A percentile compares a stretch with the other conserved stretches of the same genome.
These are phyloP conservation scores for Neoarius graeffei DNA, from an alignment of 2,113 vertebrate species.

Conservation along the genomic window DNA sequence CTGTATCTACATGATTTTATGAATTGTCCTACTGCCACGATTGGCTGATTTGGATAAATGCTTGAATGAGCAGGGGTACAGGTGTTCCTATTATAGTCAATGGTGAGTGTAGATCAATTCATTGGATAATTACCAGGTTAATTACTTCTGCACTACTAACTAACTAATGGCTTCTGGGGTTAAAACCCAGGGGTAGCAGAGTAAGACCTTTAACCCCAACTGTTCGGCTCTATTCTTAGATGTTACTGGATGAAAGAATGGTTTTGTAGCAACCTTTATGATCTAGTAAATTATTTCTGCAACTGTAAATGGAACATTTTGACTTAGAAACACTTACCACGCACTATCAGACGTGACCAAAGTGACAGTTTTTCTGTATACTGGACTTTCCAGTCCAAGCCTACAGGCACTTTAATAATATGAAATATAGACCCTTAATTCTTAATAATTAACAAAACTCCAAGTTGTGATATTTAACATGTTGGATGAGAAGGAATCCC, in stretches of 20 bases:
- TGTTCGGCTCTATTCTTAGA: not conserved
- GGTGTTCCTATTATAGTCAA: not conserved
- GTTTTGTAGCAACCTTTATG: not conserved
- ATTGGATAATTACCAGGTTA: not conserved
- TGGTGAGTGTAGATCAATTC: not conserved
- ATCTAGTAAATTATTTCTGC: not conserved
- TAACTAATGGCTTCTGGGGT: not conserved
- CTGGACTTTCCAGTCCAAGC: not conserved
- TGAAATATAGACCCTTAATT: not conserved
- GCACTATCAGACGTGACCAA: not conserved
- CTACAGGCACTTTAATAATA: constrained; percentile 6
- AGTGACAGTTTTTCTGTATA: not conserved
- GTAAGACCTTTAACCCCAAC: not conserved
- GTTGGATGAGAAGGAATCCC: constrained; percentile 25
- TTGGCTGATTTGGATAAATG: not conserved
- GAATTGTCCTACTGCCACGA: not conserved
- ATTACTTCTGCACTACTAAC: not conserved
- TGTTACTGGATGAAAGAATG: not conserved
- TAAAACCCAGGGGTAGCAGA: not conserved
- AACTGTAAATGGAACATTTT: constrained; percentile 8
- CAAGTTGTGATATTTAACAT: not conserved
- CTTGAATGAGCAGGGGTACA: not conserved
- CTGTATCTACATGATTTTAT: not conserved
- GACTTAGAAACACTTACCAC: not conserved
- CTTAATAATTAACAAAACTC: not conserved